phyloP scores from a whole-genome alignment of 30 jellyfish, hydroid and myxozoan genomes.

The Turritopsis dohrnii region DNA sequence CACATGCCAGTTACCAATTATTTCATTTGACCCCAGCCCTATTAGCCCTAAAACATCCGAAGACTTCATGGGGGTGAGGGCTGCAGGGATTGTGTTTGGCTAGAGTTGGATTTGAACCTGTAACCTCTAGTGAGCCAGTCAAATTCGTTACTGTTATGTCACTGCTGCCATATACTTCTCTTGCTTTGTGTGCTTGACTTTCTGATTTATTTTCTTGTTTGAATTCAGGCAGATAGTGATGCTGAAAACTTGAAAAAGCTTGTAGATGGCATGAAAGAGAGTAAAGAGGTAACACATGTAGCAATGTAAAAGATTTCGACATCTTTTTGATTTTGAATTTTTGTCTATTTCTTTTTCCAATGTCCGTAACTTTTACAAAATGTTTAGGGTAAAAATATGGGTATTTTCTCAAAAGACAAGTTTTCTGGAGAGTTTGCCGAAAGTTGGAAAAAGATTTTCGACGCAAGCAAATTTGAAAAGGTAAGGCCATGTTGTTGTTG shows the following conservation, averaged over 20 bases:
- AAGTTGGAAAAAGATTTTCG: slow-evolving; percentile 66
- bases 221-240: slow-evolving; percentile 72
- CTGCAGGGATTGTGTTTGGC: too few species aligned
- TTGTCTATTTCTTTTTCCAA: neutral
- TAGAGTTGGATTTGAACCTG: too few species aligned
- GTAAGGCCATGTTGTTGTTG: slow-evolving; percentile 15
- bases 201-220: neutral
- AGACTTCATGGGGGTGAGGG: too few species aligned
- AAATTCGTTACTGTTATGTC: too few species aligned
- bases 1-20: too few species aligned
- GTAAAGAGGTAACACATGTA: slow-evolving; percentile 91
- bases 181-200: too few species aligned
- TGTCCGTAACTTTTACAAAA: neutral
- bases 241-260: slow-evolving; percentile 64
- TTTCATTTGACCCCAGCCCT: too few species aligned
- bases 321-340: neutral
- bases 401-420: slow-evolving; percentile 81
- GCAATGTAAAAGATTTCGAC: too few species aligned
- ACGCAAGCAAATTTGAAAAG: slow-evolving; percentile 54
- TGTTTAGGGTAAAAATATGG: slow-evolving; percentile 70
- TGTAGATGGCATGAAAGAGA: slow-evolving; percentile 51
- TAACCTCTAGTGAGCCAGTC: too few species aligned
- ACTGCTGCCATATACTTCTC: too few species aligned
- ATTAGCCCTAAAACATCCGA: too few species aligned
- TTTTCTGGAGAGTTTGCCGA: slow-evolving; percentile 92